These are phyloP conservation scores for Larimichthys polyactis DNA, from an alignment of 2,113 vertebrate genomes.

Conservation along the genomic window DNA sequence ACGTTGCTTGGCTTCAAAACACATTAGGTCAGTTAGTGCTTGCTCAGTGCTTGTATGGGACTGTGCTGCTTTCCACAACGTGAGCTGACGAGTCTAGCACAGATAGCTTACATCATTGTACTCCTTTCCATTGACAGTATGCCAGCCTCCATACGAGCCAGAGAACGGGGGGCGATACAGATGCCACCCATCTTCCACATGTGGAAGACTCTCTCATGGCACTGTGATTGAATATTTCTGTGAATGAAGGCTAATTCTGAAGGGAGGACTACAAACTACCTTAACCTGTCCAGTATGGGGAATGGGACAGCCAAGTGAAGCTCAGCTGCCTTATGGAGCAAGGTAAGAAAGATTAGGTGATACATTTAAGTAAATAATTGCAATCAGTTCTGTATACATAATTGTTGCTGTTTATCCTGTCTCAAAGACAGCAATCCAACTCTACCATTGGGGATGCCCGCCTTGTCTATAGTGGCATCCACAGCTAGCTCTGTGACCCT, in stretches of 20 bases:
- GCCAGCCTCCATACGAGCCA: constrained; percentile 91
- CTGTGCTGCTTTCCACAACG: too few species aligned
- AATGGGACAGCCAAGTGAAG: constrained; percentile 95
- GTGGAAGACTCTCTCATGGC: constrained; percentile 89
- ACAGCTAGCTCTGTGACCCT: constrained; percentile 96
- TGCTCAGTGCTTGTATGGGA: too few species aligned
- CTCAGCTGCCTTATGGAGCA: constrained; percentile 93
- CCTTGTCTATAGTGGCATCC: constrained; percentile 94
- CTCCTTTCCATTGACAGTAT: constrained; percentile 81
- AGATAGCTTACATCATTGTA: background rate
- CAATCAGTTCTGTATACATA: background rate
- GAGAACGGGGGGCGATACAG: constrained; percentile 95
- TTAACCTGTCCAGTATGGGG: constrained; percentile 96
- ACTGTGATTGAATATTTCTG: constrained; percentile 98
- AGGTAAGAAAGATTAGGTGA: constrained; percentile 78
- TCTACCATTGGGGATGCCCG: constrained; percentile 90
- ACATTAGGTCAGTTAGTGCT: too few species aligned
- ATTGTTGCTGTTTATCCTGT: constrained; percentile 3
- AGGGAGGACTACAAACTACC: constrained; percentile 97
- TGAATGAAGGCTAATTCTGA: constrained; percentile 95
- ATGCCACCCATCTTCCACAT: constrained; percentile 95
- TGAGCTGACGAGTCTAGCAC: background rate
- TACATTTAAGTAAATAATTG: background rate
- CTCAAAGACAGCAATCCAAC: constrained; percentile 86
- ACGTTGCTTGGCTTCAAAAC: too few species aligned